Evolutionary conservation across 2,113 vertebrate genomes (phyloP).

Genomic region (Xiphophorus couchianus): DNA sequence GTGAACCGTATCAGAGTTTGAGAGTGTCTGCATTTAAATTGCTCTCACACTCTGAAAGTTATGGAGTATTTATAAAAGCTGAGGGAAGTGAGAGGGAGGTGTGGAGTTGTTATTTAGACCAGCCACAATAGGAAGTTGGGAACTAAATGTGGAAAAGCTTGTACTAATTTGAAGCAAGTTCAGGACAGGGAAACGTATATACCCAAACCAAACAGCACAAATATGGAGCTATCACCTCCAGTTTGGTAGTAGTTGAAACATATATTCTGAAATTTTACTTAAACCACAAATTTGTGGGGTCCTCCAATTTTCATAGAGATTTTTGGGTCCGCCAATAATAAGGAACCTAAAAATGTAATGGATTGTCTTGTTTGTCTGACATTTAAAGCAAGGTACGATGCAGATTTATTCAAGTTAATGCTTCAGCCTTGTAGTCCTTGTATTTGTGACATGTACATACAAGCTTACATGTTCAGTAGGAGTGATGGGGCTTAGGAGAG

Average conservation of each 20-base stretch:
- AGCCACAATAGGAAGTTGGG: conserved; percentile 14
- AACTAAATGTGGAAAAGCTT: conserved; percentile 8
- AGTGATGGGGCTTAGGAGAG: neutral
- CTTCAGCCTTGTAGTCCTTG: neutral
- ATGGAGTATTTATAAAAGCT: conserved; percentile 16
- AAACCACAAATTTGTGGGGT: neutral
- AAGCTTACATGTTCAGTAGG: neutral
- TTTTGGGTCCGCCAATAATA: neutral
- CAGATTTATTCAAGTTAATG: neutral
- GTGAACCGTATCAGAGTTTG: conserved; percentile 35
- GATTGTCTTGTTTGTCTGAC: neutral
- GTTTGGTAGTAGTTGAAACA: neutral
- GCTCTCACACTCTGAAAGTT: conserved; percentile 37
- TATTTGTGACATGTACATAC: neutral
- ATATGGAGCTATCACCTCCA: conserved; percentile 13
- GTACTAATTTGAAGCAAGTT: neutral
- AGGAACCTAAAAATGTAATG: neutral
- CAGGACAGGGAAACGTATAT: conserved; percentile 11
- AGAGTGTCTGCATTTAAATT: conserved; percentile 46
- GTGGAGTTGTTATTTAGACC: conserved; percentile 1
- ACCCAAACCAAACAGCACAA: neutral
- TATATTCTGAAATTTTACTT: neutral
- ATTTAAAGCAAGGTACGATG: neutral
- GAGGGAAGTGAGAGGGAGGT: conserved; percentile 21
- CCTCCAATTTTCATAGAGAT: too few species aligned